These are phyloP conservation scores for Indri indri DNA, from an alignment of 2,113 vertebrate species.

Conservation along the genomic window DNA sequence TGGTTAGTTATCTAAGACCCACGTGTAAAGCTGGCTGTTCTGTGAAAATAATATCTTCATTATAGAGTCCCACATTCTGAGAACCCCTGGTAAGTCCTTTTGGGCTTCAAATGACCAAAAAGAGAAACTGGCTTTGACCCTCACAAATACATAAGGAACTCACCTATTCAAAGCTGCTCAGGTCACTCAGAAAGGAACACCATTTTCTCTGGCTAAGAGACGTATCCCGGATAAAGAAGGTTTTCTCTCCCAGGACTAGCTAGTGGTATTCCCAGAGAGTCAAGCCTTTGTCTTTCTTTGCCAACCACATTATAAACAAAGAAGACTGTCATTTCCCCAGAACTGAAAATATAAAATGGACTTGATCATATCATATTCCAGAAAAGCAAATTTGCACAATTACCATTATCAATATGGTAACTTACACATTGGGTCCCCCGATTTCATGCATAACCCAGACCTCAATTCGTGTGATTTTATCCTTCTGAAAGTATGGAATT, in stretches of 20 bases:
- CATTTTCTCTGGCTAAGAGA: not conserved
- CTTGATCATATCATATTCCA: not conserved
- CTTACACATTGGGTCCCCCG: slow-evolving; percentile 81
- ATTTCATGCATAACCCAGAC: slow-evolving; percentile 88
- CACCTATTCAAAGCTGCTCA: not conserved
- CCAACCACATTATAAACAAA: not conserved
- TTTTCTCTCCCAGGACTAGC: not conserved
- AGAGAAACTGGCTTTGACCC: not conserved
- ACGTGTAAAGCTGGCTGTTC: not conserved
- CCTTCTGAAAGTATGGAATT: slow-evolving; percentile 84
- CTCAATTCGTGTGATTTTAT: slow-evolving; percentile 80
- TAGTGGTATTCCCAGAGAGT: not conserved
- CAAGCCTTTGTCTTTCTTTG: not conserved
- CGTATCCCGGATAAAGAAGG: not conserved
- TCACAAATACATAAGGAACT: not conserved
- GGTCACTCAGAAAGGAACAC: not conserved
- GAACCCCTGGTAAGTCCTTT: not conserved
- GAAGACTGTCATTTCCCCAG: not conserved
- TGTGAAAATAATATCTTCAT: not conserved
- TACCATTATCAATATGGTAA: not conserved
- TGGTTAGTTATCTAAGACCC: not conserved
- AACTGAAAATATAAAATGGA: not conserved
- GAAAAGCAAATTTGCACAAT: not conserved
- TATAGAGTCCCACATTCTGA: not conserved
- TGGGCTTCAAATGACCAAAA: not conserved